Evolutionary conservation across 2,797 vertebrate genomes (phyloP), one percentile per base, ranked within the genome.

Genomic region (Mallotus villosus): DNA sequence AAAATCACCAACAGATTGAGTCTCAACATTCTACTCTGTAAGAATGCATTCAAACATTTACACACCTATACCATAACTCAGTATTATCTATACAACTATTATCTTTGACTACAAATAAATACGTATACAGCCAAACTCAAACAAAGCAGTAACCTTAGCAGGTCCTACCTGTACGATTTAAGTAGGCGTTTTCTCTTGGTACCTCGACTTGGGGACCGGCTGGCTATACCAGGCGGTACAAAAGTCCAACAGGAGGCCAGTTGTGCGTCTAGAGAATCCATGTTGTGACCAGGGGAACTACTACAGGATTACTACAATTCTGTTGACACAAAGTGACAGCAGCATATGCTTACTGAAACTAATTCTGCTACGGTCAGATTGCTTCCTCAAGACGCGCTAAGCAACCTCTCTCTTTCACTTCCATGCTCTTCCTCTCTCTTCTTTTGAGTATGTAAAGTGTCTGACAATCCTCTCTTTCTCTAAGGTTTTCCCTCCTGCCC

Each of bases 131-230:
- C 61, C 64, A n/a, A 29, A 55, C 17, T 6, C 9, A 24, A 65
- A 46, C 9, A 57, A 32, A 57, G 3, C 32, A 22, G 49, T 67
- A 27, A 51, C n/a, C 29, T 24, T 2, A 27, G 32, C 67, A 68
- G 53, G 4, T 34, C 67, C 67, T 68, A 68, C 67, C 67, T 68
- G 53, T 58, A 59, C 12, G 67, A 68, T 59, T 68, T 68, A 9
- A 58, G 67, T 21, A 68, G 27, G 19, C 67, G 67, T 68, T 68
- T 68, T 58, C 67, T 57, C n/a, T 68, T 68, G 19, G 67, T 37
- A n/a, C 67, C 67, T 6, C 53, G 51, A 21, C 19, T 4, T 5
- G 55, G 34, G 19, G 25, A 21, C 53, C 22, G 29, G 9, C 12
- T 32, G 14, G 67, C 7, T 12, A 21, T 27, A 21, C 12, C 32